Base-by-base conservation (phyloP, 1,140 invertebrate species). In the Drosophila orosa region DNA sequence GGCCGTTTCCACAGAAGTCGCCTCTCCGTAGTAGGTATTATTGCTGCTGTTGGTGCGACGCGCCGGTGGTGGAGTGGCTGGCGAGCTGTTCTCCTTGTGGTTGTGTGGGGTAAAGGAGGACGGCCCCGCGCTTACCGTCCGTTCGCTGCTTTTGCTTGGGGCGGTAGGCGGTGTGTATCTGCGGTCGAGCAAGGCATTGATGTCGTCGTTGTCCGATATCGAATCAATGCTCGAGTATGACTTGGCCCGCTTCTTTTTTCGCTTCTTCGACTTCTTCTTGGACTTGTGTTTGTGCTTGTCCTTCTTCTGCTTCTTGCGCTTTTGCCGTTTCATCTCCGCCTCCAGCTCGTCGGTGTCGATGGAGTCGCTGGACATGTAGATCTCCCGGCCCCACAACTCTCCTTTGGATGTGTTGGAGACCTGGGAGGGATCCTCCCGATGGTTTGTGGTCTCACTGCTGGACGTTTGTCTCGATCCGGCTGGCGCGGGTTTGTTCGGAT, bases 261-360 rank as follows among this genome's bases (percentile, higher is more conserved):
- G 94, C 67, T 94, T 94, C 80, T 96, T 96, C 12, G 95, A 95
- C 91, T 96, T 96, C 91, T 95, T 96, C 89, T 95, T 96, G 90
- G 94, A 92, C 81, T 93, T 90, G 37, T 89, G 83, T 62, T 92
- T 92, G 48, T 92, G 91, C 40, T 92, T 92, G 40, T 92, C 91
- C 93, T 93, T 93, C 82, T 93, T 95, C 71, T 95, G 94, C 65
- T 96, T 96, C 76, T 96, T 96, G 55, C 89, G 89, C 44, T 92
- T 92, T 24, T 91, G 90, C 17, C 90, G 68, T 52, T 90, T 86
- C 89, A 92, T 81, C 76, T 91, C 90, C 6, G 84, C 90, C 60
- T 91, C 90, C 39, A 91, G 56, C 27, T 91, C 90, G 65, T 91
- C 90, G 0, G 90, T 91, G 39, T 91, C 90, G 47, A 90, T 90